Percentiles rank a stretch among this genome's conserved stretches.
Evolutionary conservation across 92 coral and sea anemone species (phyloP).

Genomic region (Phenganax subtilis): DNA sequence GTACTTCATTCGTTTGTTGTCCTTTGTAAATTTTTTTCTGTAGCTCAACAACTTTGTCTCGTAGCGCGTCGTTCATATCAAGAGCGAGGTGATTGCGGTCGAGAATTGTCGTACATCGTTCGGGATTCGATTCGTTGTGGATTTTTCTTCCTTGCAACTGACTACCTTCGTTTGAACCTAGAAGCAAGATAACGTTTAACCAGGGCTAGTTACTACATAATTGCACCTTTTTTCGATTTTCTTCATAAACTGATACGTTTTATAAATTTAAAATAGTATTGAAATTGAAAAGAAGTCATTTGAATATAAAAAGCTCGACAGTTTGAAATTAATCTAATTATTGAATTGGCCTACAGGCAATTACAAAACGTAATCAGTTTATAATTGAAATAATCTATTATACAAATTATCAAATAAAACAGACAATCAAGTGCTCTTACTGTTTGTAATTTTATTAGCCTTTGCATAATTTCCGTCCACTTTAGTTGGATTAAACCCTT

Average conservation of each 20-base stretch:
- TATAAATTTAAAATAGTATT: too few species aligned
- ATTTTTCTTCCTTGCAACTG: not conserved
- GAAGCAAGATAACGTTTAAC: not conserved
- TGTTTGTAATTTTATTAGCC: not conserved
- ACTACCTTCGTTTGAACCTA: not conserved
- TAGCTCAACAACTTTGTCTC: constrained; percentile 30
- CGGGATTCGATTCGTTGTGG: not conserved
- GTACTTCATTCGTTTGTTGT: constrained; percentile 17
- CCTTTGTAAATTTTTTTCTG: constrained; percentile 21
- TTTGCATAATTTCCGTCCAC: not conserved
- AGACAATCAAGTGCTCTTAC: not conserved
- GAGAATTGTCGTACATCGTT: not conserved
- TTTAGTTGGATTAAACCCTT: not conserved
- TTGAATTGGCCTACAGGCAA: too few species aligned
- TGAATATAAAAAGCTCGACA: too few species aligned
- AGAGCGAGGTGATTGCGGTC: not conserved
- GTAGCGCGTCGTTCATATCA: constrained; percentile 27
- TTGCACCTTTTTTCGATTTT: too few species aligned
- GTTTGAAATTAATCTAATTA: too few species aligned
- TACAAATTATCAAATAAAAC: not conserved
- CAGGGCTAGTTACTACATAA: too few species aligned
- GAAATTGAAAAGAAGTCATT: too few species aligned
- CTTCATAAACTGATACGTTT: too few species aligned
- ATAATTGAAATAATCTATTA: not conserved
- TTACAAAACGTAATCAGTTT: too few species aligned